These are phyloP conservation scores for Osmerus eperlanus DNA, from an alignment of 2,113 vertebrate species.

Conservation along the genomic window DNA sequence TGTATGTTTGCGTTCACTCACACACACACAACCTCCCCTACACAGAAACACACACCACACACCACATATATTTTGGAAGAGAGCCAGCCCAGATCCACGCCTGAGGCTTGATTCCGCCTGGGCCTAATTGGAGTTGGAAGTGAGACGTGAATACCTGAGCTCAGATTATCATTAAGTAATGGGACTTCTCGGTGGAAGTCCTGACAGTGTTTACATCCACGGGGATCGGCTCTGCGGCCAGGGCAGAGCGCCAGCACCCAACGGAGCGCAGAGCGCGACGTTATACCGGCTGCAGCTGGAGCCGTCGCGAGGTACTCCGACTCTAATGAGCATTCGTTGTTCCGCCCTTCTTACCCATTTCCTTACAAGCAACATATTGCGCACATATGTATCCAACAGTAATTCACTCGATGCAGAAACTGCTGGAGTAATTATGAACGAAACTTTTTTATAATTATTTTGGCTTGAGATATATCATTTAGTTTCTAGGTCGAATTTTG, in stretches of 20 bases:
- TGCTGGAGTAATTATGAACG: neutral
- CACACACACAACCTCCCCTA: constrained; percentile 7
- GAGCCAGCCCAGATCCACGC: neutral
- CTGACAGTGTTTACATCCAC: constrained; percentile 18
- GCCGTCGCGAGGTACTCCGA: neutral
- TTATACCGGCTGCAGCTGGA: constrained; percentile 16
- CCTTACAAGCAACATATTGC: constrained; percentile 9
- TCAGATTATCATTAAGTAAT: constrained; percentile 14
- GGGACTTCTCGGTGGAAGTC: constrained; percentile 8
- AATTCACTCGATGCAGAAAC: neutral
- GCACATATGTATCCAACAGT: constrained; percentile 10
- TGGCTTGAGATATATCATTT: neutral
- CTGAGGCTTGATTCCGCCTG: neutral
- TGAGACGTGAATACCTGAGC: constrained; percentile 22
- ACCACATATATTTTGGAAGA: neutral
- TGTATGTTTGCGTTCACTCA: neutral
- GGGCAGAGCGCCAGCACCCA: constrained; percentile 5
- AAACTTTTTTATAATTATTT: neutral
- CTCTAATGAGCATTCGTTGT: constrained; percentile 5
- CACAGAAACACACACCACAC: constrained; percentile 1
- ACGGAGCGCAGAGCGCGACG: neutral
- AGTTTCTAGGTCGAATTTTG: neutral
- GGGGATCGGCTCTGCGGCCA: neutral
- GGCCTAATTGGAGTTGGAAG: constrained; percentile 23
- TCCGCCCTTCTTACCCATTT: neutral